Evolutionary conservation across 2,888 invertebrate genomes (phyloP), one percentile per base, ranked within the genome.

Genomic region (Heliconius sara): DNA sequence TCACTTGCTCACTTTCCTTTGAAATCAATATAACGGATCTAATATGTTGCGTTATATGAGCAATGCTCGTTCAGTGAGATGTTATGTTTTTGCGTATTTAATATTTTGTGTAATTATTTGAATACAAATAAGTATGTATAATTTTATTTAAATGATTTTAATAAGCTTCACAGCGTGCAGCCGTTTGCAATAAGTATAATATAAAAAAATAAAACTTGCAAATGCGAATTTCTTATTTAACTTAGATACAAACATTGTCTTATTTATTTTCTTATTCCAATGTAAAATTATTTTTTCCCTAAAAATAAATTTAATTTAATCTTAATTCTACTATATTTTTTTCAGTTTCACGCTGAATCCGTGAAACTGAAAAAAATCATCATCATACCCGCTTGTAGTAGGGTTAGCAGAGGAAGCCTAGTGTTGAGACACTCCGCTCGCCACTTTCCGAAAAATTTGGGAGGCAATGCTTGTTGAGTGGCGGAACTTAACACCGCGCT

Each of bases 21-120:
- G 73, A 60, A 73, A 60, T 73, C 60, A 39, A 73, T 73, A 39
- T n/a, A 70, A 47, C 16, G 16, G 27, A 30, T 30, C 19, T 52
- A 22, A 52, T 10, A 67, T 22, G 12, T 67, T 39, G 34, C 19
- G 22, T 3, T 67, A 34, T 67, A 22, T 22, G 22, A 67, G 22
- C 66, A 30, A 19, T 22, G 34, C 19, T 30, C 10, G 5, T 30
- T 34, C 22, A 22, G 2, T 63, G 10, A 0, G 10, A 4, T n/a
- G 63, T 30, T 22, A 34, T 66, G 19, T 9, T 30, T 30, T 22
- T 34, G 7, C 30, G 19, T 66, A 30, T 66, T 66, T 30, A 16
- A 66, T 30, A 30, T 66, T 19, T 30, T 30, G 9, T 66, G 7
- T 27, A 16, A 66, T 16, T 30, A 22, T 65, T 13, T 25, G 65